These are phyloP conservation scores for Paratrypauchen microcephalus DNA, from an alignment of 2,797 vertebrate species.

Conservation along the genomic window DNA sequence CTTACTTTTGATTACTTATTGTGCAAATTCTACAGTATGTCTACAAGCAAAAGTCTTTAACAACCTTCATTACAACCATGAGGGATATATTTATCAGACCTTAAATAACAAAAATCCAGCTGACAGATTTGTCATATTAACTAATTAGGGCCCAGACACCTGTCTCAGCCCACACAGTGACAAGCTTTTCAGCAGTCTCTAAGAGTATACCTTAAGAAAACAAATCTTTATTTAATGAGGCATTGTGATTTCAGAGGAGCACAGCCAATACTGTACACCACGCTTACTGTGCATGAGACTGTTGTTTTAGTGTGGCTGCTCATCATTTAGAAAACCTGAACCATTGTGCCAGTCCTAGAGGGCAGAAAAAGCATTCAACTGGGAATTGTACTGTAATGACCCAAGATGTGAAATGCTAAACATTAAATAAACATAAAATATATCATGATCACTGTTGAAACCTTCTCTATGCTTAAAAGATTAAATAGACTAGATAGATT, in stretches of 20 bases:
- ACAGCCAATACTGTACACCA: background rate
- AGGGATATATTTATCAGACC: background rate
- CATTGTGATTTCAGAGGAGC: background rate
- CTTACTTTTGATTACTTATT: background rate
- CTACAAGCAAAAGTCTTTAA: conserved; percentile 9
- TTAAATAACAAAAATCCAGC: background rate
- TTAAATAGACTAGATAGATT: background rate
- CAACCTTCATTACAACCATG: background rate
- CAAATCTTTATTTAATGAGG: background rate
- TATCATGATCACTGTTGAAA: too few species aligned
- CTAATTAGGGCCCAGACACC: conserved; percentile 5
- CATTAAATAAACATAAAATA: too few species aligned
- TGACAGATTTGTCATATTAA: background rate
- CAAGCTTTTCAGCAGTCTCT: conserved; percentile 2
- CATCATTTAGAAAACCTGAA: background rate
- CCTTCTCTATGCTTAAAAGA: too few species aligned
- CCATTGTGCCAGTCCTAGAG: background rate
- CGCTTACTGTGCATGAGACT: background rate
- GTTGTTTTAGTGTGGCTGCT: background rate
- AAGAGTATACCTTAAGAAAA: conserved; percentile 5
- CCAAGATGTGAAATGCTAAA: too few species aligned
- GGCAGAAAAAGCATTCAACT: background rate
- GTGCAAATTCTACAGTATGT: background rate
- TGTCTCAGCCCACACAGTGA: conserved; percentile 1
- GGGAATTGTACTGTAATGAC: background rate